These are phyloP conservation scores for Proctacanthus coquilletti DNA, from an alignment of 1,140 invertebrate genomes.

Conservation along the genomic window DNA sequence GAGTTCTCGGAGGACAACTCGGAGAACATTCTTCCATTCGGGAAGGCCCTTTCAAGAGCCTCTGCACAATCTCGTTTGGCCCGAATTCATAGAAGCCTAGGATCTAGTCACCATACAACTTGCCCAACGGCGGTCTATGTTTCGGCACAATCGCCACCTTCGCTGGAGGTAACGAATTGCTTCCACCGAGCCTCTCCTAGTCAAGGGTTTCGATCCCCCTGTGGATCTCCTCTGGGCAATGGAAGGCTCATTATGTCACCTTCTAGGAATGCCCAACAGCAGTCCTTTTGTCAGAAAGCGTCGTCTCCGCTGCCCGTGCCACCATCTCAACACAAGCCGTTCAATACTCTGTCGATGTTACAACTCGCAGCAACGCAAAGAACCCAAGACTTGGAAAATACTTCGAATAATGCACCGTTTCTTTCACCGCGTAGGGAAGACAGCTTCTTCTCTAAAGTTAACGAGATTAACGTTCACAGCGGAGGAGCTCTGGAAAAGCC, in stretches of 20 bases:
- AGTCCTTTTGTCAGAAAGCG: too few species aligned
- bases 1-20: slow-evolving; percentile 77
- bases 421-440: slow-evolving; percentile 23
- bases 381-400: too few species aligned
- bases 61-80: slow-evolving; percentile 6
- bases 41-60: slow-evolving; percentile 3
- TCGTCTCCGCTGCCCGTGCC: too few species aligned
- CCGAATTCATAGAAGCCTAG: background rate
- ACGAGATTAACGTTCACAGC: slow-evolving; percentile 24
- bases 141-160: background rate
- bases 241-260: slow-evolving; percentile 21
- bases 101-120: background rate
- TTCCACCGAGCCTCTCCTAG: slow-evolving; percentile 9
- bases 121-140: background rate
- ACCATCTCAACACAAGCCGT: too few species aligned
- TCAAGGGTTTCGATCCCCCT: slow-evolving; percentile 30
- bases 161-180: background rate
- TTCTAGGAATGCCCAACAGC: too few species aligned
- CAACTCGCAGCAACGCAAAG: too few species aligned
- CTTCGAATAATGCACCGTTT: slow-evolving; percentile 18
- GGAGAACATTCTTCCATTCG: slow-evolving; percentile 66
- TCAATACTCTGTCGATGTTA: too few species aligned
- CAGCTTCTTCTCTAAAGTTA: slow-evolving; percentile 11
- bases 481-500: slow-evolving; percentile 19
- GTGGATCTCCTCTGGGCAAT: slow-evolving; percentile 13